These are phyloP conservation scores for Cariama cristata DNA, from an alignment of 2,113 vertebrate species.

Conservation along the genomic window DNA sequence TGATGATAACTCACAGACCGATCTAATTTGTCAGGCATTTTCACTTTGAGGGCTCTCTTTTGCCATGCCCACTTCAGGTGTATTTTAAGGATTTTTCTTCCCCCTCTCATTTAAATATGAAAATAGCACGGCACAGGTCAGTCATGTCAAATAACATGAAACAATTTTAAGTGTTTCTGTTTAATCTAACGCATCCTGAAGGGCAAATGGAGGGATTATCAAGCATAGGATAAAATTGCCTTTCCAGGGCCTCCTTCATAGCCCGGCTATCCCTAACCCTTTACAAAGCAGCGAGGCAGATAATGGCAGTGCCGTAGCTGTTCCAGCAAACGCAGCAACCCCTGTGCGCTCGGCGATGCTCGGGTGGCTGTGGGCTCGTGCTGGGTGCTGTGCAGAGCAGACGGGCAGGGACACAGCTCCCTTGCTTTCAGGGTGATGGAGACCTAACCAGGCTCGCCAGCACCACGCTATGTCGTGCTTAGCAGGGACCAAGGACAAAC, in stretches of 20 bases:
- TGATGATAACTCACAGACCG: neutral
- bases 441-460: no score
- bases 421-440: no score
- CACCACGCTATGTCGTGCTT: fast-evolving
- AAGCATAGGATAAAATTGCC: neutral
- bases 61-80: neutral
- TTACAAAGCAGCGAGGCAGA: fast-evolving
- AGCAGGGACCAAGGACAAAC: fast-evolving
- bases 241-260: neutral
- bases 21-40: neutral
- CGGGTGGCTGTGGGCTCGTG: fast-evolving
- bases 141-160: neutral
- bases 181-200: neutral
- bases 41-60: neutral
- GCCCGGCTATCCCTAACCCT: fast-evolving
- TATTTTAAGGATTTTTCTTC: neutral
- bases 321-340: neutral
- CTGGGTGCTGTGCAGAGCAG: neutral
- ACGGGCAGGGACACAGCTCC: no score
- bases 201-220: neutral
- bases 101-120: neutral
- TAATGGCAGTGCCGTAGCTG: fast-evolving
- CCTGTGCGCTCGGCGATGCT: fast-evolving
- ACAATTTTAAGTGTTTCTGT: fast-evolving
- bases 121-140: no score